Evolutionary conservation across 2,888 invertebrate species (phyloP), one percentile per base, ranked within the genome.

Genomic region (Chorisops tibialis): DNA sequence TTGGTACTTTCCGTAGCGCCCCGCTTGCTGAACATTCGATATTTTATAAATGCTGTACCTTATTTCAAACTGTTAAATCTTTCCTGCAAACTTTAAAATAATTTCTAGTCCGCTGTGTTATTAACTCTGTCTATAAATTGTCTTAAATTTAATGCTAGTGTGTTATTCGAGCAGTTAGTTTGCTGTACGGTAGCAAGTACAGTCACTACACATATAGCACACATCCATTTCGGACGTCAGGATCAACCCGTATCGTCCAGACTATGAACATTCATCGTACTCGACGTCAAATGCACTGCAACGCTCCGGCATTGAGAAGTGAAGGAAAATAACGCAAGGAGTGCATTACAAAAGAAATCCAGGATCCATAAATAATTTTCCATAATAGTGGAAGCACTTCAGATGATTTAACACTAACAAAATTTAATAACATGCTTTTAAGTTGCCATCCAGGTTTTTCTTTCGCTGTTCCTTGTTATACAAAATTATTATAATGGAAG

Each of bases 321-420:
- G 30, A 30, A 30, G 30, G 30, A 30, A 30, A 30, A 30, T 30
- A 30, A 2, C 30, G 5, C 30, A 30, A 30, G 30, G 30, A 30
- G 30, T 30, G 9, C 30, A 30, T 30, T 30, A 30, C 5, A 30
- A 56, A 56, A 18, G 30, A 41, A 45, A 45, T n/a, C 43, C 43
- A 18, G 56, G 43, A 56, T 45, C 56, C 56, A 56, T 56, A 56
- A 56, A 56, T 56, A 56, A 56, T 56, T 56, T 43, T 18, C 56
- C 22, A 45, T 56, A 56, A 56, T 56, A 56, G 56, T 45, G 56
- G 56, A 56, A 43, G 56, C 43, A 38, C 30, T 45, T 56, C 56
- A 56, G 12, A 30, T 45, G 56, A 56, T 56, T 56, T 45, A 56
- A 38, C 45, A 43, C 45, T 56, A 45, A 45, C 56, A 56, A 56